phyloP scores from a whole-genome alignment of 2,888 invertebrate genomes.

The Apocheima hispidaria region DNA sequence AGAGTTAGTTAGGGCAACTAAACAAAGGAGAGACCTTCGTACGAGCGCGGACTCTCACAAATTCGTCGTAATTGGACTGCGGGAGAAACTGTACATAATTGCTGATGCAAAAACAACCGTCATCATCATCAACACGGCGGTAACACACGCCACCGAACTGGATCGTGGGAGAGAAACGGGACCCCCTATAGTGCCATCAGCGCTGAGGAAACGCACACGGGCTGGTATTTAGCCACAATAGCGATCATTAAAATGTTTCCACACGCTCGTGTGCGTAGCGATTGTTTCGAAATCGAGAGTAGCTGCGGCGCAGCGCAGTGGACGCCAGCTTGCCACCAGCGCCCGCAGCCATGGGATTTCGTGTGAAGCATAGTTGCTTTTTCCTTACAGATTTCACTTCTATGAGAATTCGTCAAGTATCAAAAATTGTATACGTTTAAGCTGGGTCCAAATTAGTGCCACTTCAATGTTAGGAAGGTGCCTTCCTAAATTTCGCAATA shows the following conservation, averaged over 20 bases:
- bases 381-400: constrained; percentile 20
- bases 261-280: constrained; percentile 74
- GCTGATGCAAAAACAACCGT: constrained; percentile 81
- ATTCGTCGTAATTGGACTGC: constrained; percentile 77
- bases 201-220: constrained; percentile 74
- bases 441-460: neutral
- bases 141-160: constrained; percentile 78
- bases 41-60: constrained; percentile 72
- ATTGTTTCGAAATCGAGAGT: constrained; percentile 84
- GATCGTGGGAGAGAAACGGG: constrained; percentile 85
- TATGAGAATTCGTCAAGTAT: constrained; percentile 12
- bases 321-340: constrained; percentile 37
- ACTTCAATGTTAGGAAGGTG: too few species aligned
- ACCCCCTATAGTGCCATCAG: constrained; percentile 71
- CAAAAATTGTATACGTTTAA: neutral
- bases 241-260: constrained; percentile 79
- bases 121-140: constrained; percentile 78
- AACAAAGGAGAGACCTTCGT: constrained; percentile 75
- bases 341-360: constrained; percentile 52
- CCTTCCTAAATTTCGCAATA: too few species aligned
- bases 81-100: constrained; percentile 83
- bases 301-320: constrained; percentile 49
- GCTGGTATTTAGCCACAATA: constrained; percentile 73
- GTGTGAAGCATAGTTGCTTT: constrained; percentile 30
- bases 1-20: constrained; percentile 70